Evolutionary conservation across 2,113 vertebrate genomes (phyloP).

Genomic region (Xiphorhynchus elegans): DNA sequence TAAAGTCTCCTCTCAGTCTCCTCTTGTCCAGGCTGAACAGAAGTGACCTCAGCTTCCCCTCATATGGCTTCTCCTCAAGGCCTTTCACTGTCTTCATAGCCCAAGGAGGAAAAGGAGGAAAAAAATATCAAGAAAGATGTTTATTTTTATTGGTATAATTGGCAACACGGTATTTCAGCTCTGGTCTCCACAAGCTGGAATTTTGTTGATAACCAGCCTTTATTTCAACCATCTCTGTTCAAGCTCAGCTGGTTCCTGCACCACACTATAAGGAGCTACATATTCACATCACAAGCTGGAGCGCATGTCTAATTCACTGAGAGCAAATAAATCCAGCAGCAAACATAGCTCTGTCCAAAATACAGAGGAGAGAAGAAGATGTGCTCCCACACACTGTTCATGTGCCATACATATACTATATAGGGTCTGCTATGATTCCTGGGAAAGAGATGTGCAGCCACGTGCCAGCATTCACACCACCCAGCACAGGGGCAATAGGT

Average conservation of each 20-base stretch:
- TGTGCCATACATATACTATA: fast-evolving
- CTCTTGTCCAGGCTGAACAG: neutral
- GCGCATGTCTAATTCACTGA: neutral
- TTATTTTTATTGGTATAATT: neutral
- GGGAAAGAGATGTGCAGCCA: fast-evolving
- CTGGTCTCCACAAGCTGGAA: neutral
- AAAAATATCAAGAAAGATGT: neutral
- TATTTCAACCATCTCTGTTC: neutral
- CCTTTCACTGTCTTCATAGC: neutral
- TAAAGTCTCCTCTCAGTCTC: neutral
- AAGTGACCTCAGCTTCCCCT: neutral
- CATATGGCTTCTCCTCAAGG: neutral
- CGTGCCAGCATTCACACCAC: neutral
- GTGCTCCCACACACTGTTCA: neutral
- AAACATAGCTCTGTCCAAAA: neutral
- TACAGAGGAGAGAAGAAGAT: neutral
- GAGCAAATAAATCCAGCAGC: neutral
- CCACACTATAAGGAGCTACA: neutral
- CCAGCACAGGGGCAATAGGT: fast-evolving
- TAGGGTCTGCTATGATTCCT: fast-evolving
- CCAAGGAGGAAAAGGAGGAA: neutral
- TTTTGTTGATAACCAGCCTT: neutral
- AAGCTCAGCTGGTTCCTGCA: neutral
- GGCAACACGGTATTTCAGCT: neutral
- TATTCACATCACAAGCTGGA: neutral